Evolutionary conservation across 2,888 invertebrate species (phyloP).

Genomic region (Machimus atricapillus): DNA sequence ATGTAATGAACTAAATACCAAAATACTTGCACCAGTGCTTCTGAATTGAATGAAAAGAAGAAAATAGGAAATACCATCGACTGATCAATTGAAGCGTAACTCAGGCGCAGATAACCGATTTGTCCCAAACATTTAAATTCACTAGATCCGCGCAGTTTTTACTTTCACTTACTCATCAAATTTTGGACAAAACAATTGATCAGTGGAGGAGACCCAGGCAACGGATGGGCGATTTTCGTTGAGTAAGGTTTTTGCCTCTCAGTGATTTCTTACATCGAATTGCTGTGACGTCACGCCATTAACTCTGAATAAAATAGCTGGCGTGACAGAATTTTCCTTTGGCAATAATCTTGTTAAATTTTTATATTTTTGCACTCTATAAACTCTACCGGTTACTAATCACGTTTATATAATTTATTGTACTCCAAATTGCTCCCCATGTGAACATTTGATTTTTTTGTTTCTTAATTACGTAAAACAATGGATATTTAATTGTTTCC

Average conservation of each 20-base stretch:
- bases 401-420: neutral
- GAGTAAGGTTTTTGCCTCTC: neutral
- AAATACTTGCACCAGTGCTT: neutral
- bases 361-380: neutral
- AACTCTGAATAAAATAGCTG: neutral
- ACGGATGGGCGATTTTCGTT: neutral
- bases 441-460: neutral
- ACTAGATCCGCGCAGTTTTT: neutral
- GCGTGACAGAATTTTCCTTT: neutral
- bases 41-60: neutral
- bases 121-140: neutral
- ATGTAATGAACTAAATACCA: neutral
- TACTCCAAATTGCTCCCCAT: neutral
- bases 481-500: neutral
- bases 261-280: neutral
- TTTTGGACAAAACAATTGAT: neutral
- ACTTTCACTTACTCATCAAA: neutral
- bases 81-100: neutral
- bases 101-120: neutral
- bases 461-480: neutral
- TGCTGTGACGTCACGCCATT: neutral
- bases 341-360: neutral
- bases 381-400: neutral
- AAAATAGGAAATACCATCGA: neutral
- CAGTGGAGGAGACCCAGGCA: neutral